Base-by-base conservation (phyloP, 1,140 invertebrate genomes). In the Bradysia coprophila region DNA sequence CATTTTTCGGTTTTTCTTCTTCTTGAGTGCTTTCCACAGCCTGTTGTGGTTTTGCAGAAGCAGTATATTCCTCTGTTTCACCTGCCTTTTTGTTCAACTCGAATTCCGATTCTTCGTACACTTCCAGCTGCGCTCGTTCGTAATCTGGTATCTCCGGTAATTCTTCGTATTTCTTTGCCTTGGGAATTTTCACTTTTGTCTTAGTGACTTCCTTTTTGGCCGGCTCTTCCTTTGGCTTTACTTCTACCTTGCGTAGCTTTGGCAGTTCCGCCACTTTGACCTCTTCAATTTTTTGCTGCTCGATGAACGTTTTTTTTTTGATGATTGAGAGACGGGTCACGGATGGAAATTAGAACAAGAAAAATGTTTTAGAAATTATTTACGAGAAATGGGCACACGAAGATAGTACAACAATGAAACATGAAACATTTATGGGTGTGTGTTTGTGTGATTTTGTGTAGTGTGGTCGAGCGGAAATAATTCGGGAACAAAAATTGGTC, bases 81-180 rank as follows among this genome's bases (percentile, higher is more conserved):
- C 5, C 36, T 4, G 36, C 15, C 32, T 22, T 42, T 43, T 43
- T 43, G 21, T 1, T 19, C n/a, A 52, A 46, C 2, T 34, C 51
- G 41, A 61, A 59, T 6, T 61, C 57, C 0, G 67, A 64, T 47
- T 63, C 67, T 57, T 71, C 68, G 46, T 68, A 69, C 50, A 68
- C 69, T 51, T 71, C 68, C 46, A 70, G 55, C 38, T 63, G 61
- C 3, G 69, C 68, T 40, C 68, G 57, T 57, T 71, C 69, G 49
- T 72, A 72, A 59, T 81, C 77, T 19, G 78, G 72, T 47, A 82
- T 82, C 56, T 81, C 76, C n/a, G 77, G 77, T 40, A 80, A 64
- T 19, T 79, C 68, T 47, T 70, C 77, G 39, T 74, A 76, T 48
- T 71, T 70, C 43, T 67, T 59, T 24, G 67, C 66, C 40, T 65